Evolutionary conservation across 2,113 vertebrate genomes (phyloP).

Genomic region (Eretmochelys imbricata): DNA sequence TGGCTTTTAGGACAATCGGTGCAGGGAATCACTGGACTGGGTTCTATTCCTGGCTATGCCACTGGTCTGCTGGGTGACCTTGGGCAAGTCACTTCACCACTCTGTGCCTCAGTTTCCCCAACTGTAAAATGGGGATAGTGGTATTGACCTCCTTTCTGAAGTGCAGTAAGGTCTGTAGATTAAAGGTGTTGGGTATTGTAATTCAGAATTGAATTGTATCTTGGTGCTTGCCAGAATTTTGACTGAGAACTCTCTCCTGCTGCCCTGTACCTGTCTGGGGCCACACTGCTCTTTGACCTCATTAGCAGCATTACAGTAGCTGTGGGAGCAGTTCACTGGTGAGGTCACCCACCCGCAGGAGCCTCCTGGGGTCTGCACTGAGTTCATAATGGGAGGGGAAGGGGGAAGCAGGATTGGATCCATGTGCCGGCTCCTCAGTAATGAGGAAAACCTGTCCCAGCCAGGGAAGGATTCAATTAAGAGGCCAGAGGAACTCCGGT

Average conservation of each 20-base stretch:
- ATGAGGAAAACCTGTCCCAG: conserved; percentile 58
- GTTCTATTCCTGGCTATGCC: background rate
- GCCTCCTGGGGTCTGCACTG: conserved; percentile 16
- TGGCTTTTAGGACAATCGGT: background rate
- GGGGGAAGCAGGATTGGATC: conserved; percentile 53
- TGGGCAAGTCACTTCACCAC: background rate
- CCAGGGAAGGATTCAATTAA: conserved; percentile 65
- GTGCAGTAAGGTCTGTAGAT: background rate
- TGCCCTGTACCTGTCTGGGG: conserved; percentile 22
- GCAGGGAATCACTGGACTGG: background rate
- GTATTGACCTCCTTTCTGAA: background rate
- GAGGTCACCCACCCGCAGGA: conserved; percentile 39
- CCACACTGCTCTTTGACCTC: conserved; percentile 37
- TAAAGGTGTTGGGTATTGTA: conserved; percentile 21
- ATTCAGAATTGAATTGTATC: background rate
- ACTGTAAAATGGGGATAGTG: background rate
- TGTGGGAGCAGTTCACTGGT: conserved; percentile 3
- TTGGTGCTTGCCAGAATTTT: conserved; percentile 25
- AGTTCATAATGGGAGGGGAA: conserved; percentile 24
- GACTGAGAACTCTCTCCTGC: conserved; percentile 2
- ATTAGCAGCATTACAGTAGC: conserved; percentile 25
- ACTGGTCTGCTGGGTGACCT: background rate
- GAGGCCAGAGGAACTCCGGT: conserved; percentile 28
- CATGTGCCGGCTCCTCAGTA: background rate
- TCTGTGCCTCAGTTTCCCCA: background rate